These are phyloP conservation scores for Brienomyrus brachyistius DNA, from an alignment of 2,113 vertebrate genomes.

Conservation along the genomic window DNA sequence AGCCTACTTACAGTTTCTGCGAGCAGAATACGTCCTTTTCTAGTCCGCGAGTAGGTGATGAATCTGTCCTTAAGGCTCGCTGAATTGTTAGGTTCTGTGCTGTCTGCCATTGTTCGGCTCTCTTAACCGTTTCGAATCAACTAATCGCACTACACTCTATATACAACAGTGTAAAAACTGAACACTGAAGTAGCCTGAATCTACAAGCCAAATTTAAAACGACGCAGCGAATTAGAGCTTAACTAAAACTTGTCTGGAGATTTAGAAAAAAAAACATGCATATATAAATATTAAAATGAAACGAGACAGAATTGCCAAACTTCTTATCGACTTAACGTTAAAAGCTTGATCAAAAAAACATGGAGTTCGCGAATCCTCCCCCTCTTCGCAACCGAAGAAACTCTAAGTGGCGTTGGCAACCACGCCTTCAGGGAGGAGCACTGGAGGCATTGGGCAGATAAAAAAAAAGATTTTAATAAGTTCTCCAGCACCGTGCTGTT, in stretches of 20 bases:
- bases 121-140: neutral
- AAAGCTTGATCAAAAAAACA: neutral
- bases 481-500: neutral
- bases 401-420: neutral
- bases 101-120: slow-evolving; percentile 50
- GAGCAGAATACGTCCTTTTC: slow-evolving; percentile 53
- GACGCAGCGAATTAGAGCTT: neutral
- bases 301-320: neutral
- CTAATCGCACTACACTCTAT: neutral
- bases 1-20: slow-evolving; percentile 59
- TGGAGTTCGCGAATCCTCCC: neutral
- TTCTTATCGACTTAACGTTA: neutral
- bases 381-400: neutral
- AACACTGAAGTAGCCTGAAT: neutral
- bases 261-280: too few species aligned
- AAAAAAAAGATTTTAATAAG: too few species aligned
- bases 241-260: neutral
- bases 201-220: neutral
- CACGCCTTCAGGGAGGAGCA: neutral
- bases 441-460: neutral
- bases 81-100: neutral
- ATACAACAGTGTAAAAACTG: neutral
- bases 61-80: slow-evolving; percentile 43
- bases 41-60: slow-evolving; percentile 50
- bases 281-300: neutral